These are phyloP conservation scores for Hippoglossus hippoglossus DNA, from an alignment of 2,797 vertebrate species.

Conservation along the genomic window DNA sequence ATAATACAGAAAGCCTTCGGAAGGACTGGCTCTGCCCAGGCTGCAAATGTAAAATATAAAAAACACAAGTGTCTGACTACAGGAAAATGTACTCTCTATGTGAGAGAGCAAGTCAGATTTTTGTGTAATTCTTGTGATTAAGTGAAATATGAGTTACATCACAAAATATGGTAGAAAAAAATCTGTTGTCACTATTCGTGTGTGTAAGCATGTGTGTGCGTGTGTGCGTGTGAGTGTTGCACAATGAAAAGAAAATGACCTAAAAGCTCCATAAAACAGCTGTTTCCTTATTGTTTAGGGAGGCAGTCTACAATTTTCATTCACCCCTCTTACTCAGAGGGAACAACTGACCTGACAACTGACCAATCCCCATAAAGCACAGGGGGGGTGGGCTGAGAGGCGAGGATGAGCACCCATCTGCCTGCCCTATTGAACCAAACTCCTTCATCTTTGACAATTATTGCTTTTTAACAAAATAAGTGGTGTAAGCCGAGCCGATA, in stretches of 20 bases:
- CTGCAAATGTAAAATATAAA: constrained; percentile 68
- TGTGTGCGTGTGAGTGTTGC: constrained; percentile 13
- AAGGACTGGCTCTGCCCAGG: constrained; percentile 56
- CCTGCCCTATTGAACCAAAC: constrained; percentile 65
- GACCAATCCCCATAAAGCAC: constrained; percentile 61
- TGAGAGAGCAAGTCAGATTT: constrained; percentile 56
- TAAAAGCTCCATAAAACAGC: constrained; percentile 44
- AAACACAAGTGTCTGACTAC: constrained; percentile 55
- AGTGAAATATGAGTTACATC: constrained; percentile 43
- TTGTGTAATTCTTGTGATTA: constrained; percentile 46
- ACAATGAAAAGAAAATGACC: constrained; percentile 35
- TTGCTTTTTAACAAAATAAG: constrained; percentile 62
- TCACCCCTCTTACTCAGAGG: constrained; percentile 47
- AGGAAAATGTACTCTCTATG: constrained; percentile 40
- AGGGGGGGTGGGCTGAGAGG: constrained; percentile 19
- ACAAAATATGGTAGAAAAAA: constrained; percentile 36
- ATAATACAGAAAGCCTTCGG: constrained; percentile 69
- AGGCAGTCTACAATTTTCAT: constrained; percentile 50
- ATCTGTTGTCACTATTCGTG: constrained; percentile 5
- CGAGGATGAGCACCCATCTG: constrained; percentile 23
- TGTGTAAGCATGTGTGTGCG: constrained; percentile 14
- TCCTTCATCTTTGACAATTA: constrained; percentile 68
- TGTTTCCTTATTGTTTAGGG: constrained; percentile 54
- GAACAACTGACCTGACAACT: constrained; percentile 61
- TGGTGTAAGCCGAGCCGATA: constrained; percentile 53